Base-by-base conservation (phyloP, 2,113 vertebrate species). In the Motacilla alba region DNA sequence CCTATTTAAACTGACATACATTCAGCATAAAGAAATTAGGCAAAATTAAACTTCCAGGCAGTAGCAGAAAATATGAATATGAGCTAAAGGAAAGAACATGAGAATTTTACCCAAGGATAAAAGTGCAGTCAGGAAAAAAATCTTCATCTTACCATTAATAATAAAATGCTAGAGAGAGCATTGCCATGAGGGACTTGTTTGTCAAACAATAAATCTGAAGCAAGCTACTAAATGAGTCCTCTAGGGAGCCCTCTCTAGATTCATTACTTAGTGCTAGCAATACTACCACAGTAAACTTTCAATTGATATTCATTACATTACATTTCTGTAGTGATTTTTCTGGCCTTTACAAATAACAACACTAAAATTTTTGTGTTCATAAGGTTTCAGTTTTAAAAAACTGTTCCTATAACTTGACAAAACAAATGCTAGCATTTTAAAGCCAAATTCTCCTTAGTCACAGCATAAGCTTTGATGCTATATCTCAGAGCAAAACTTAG, bases 191-290 rank as follows among this genome's bases (percentile, higher is more conserved):
- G 37, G 70, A 69, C 75, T 90, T 93, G 62, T 68, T 89, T 79
- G 58, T 72, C 84, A 91, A 91, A 85, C 53, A 80, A 84, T 69
- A 90, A 85, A 94, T 89, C 75, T 95, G 70, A 50, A 82, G 41
- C 55, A 91, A 63, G 43, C 89, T 74, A 87, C 50, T 77, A 91
- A 93, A 95, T 44, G 46, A 88, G 59, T 73, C 52, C 87, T 83
- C 91, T 26, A 77, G 59, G 72, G 87, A 90, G 23, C 67, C 55
- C 67, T 94, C 50, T 91, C 78, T 64, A 80, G 66, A 78, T 73
- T 83, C n/a, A 73, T 74, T 74, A 76, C 43, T 52, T 47, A 66
- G 39, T 58, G 30, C 35, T 72, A 74, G 63, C 89, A 92, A 52
- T 64, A 76, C 46, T 23, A 43, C 46, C 73, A 75, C 23, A 87